Base-by-base conservation (phyloP, 2,888 invertebrate species). In the Heteromurus nitidus region DNA sequence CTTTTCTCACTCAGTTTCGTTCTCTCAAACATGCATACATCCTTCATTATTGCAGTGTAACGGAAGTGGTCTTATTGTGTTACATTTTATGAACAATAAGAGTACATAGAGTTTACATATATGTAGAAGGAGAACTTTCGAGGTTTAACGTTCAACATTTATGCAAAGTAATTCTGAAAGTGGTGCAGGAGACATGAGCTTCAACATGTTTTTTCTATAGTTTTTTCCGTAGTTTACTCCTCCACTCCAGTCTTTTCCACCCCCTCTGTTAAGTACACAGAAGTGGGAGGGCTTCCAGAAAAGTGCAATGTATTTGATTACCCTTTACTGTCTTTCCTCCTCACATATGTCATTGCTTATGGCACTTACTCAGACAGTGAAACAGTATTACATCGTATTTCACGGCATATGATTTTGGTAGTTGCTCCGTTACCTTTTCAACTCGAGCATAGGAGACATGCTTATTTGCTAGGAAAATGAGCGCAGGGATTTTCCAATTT, bases 31-130 rank as follows among this genome's bases (percentile, higher is more conserved):
- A n/a, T n/a, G n/a, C n/a, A 44, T 44, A 44, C 44, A 44, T 44
- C 44, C n/a, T 44, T 44, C 44, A 44, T 44, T 44, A 44, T 44
- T 44, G n/a, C n/a, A n/a, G n/a, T n/a, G n/a, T n/a, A n/a, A n/a
- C n/a, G n/a, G n/a, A n/a, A n/a, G n/a, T n/a, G n/a, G n/a, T n/a
- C n/a, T n/a, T n/a, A n/a, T n/a, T n/a, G n/a, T n/a, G n/a, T n/a
- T n/a, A n/a, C n/a, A n/a, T n/a, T n/a, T n/a, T n/a, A n/a, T n/a
- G n/a, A n/a, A n/a, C n/a, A n/a, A n/a, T n/a, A n/a, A n/a, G n/a
- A n/a, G n/a, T n/a, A n/a, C n/a, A n/a, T n/a, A n/a, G n/a, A n/a
- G n/a, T n/a, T n/a, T n/a, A n/a, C n/a, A n/a, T n/a, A n/a, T n/a
- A n/a, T n/a, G n/a, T n/a, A n/a, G n/a, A n/a, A n/a, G n/a, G n/a